A percentile compares a stretch with the other conserved stretches of the same genome.
Evolutionary conservation across 64 coral and sea anemone species (phyloP).

Genomic region (Anthopleura sola): DNA sequence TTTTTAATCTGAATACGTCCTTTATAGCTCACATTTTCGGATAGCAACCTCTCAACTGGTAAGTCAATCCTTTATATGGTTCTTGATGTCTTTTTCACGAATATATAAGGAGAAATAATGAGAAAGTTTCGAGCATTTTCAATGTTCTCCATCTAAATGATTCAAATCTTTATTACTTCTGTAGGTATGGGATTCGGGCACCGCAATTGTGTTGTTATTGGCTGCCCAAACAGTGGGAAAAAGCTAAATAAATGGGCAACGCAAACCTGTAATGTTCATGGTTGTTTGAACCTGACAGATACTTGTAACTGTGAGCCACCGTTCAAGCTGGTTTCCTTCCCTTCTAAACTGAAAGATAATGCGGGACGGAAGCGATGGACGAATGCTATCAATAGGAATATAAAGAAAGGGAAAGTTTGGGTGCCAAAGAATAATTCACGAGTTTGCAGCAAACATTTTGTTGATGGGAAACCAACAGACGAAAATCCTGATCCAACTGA

Average conservation of each 20-base stretch:
- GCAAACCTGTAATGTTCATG: conserved; percentile 16
- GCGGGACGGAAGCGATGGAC: conserved; percentile 46
- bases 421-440: conserved; percentile 35
- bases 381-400: conserved; percentile 6
- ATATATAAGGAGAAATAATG: no score
- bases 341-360: conserved; percentile 37
- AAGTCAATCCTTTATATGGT: no score
- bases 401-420: conserved; percentile 32
- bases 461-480: conserved; percentile 37
- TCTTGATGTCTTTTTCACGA: no score
- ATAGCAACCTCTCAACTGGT: no score
- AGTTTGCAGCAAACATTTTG: conserved; percentile 57
- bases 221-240: conserved; percentile 56
- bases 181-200: conserved; percentile 31
- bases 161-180: no score
- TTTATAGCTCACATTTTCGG: no score
- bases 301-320: conserved; percentile 52
- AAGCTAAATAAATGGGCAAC: conserved; percentile 42
- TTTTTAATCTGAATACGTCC: no score
- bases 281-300: conserved; percentile 32
- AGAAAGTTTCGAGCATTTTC: no score
- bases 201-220: conserved; percentile 39
- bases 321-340: conserved; percentile 66
- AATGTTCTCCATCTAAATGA: no score
- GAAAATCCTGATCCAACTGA: conserved; percentile 47